Conservation (phyloP, 2,113 vertebrate genomes). For the Chauna torquata region DNA sequence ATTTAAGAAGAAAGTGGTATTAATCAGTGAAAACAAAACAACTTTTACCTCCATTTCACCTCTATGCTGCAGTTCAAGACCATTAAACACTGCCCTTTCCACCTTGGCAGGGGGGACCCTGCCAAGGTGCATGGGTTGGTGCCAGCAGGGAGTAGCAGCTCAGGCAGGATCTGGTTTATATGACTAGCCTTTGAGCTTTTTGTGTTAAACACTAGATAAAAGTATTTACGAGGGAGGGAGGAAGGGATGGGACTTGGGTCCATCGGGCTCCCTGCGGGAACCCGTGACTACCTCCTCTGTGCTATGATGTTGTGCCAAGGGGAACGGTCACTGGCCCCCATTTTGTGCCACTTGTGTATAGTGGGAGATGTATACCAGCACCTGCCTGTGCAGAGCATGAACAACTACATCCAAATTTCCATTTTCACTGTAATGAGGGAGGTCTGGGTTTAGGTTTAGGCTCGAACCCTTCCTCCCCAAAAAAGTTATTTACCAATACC, state of each 20-base stretch:
- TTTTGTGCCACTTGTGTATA: fast-evolving
- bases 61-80: background rate
- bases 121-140: background rate
- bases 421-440: background rate
- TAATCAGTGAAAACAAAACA: background rate
- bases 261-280: background rate
- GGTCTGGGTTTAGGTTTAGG: background rate
- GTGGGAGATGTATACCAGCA: too few species aligned
- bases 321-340: background rate
- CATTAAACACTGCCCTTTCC: background rate
- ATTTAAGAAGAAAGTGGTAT: background rate
- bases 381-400: background rate
- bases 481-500: background rate
- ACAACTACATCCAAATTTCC: background rate
- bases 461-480: background rate
- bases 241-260: background rate
- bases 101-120: background rate
- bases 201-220: background rate
- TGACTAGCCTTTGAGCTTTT: background rate
- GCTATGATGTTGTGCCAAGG: background rate
- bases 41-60: background rate
- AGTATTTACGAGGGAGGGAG: background rate
- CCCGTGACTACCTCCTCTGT: background rate
- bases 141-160: background rate
- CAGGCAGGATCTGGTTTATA: background rate